These are phyloP conservation scores for Paraescarpia echinospica DNA, from an alignment of 1,140 invertebrate genomes.

Conservation along the genomic window DNA sequence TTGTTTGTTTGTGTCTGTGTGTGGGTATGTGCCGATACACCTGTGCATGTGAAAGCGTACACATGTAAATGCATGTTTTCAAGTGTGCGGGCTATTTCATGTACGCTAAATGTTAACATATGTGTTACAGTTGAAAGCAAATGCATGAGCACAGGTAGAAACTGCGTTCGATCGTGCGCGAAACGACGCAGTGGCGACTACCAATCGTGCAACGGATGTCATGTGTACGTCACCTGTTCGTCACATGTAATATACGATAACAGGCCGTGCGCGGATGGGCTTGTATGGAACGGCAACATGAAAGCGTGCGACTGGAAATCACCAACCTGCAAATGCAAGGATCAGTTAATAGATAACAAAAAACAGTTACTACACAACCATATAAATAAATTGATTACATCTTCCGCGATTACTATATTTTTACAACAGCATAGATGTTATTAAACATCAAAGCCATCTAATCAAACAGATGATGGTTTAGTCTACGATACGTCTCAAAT, in stretches of 20 bases:
- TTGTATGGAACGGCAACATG: background rate
- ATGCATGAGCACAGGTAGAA: background rate
- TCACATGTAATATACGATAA: slow-evolving; percentile 28
- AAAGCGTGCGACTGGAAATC: background rate
- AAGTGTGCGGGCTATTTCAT: no score
- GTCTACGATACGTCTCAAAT: no score
- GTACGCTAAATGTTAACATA: background rate
- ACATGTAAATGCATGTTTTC: no score
- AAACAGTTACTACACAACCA: no score
- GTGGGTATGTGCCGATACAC: no score
- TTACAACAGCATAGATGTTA: no score
- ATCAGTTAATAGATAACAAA: background rate
- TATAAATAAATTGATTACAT: no score
- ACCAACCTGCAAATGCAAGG: background rate
- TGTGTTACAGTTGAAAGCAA: background rate
- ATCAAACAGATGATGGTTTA: no score
- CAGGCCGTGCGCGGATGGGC: slow-evolving; percentile 5
- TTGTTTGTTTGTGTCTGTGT: no score
- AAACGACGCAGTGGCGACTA: slow-evolving; percentile 59
- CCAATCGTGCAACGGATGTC: slow-evolving; percentile 34
- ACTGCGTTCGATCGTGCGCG: slow-evolving; percentile 78
- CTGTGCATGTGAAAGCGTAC: no score
- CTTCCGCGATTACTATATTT: no score
- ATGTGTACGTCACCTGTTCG: slow-evolving; percentile 32
- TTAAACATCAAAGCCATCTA: no score